Evolutionary conservation across 2,797 vertebrate genomes (phyloP).

Genomic region (Rhadinocentrus ornatus): DNA sequence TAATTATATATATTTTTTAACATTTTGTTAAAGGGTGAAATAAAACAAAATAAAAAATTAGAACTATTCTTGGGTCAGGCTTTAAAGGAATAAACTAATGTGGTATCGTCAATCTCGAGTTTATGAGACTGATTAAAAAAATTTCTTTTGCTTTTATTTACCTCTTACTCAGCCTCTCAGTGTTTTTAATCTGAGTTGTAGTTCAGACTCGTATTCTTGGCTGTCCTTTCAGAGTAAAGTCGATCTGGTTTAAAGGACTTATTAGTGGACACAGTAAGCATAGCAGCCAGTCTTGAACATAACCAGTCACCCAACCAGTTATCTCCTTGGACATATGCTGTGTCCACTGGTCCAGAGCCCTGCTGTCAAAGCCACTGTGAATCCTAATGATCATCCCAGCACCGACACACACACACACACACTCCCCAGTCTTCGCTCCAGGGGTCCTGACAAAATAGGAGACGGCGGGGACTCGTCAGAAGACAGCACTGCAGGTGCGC

Average conservation of each 20-base stretch:
- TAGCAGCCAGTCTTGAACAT: constrained; percentile 44
- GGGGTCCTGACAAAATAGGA: constrained; percentile 81
- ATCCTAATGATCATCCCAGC: constrained; percentile 78
- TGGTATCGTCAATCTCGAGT: too few species aligned
- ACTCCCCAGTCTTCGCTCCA: constrained; percentile 68
- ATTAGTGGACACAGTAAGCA: constrained; percentile 47
- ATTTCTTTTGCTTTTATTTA: too few species aligned
- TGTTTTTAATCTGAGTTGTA: too few species aligned
- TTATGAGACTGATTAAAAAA: too few species aligned
- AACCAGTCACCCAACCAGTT: constrained; percentile 67
- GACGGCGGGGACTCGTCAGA: constrained; percentile 78
- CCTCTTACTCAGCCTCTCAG: too few species aligned
- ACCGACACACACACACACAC: constrained; percentile 34
- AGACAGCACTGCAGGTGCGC: constrained; percentile 76
- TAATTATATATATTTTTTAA: too few species aligned
- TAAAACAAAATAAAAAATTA: too few species aligned
- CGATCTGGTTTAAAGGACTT: constrained; percentile 3
- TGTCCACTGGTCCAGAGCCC: constrained; percentile 68
- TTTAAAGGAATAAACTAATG: too few species aligned
- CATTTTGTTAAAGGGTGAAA: too few species aligned
- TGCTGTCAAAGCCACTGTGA: constrained; percentile 79
- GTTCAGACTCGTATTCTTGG: too few species aligned
- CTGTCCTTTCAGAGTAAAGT: not conserved
- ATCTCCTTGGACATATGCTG: constrained; percentile 73
- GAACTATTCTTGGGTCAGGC: too few species aligned